Evolutionary conservation across 1,140 invertebrate genomes (phyloP), one percentile per base, ranked within the genome.

Genomic region (Thaumatotibia leucotreta): DNA sequence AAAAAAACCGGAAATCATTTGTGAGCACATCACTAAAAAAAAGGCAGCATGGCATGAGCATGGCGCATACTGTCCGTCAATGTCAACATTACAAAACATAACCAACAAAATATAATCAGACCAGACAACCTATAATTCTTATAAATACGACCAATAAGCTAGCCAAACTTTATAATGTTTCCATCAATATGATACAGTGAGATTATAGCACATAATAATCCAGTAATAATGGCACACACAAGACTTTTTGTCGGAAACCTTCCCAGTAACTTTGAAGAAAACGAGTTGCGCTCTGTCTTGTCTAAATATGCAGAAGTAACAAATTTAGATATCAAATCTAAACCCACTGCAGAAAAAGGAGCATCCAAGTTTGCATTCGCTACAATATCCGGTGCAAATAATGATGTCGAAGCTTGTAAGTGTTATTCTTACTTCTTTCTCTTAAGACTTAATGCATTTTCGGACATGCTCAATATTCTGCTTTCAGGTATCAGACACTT

Each of bases 201-300:
- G 14, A 39, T 14, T 39, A 14, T 39, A 14, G 39, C 17, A 20
- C 17, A 45, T 17, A 45, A 6, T 20, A 45, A 45, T 45, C 9
- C 17, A 45, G 4, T 45, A 8, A 45, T 45, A 33, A 81, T 82
- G 79, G 62, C 71, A 22, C 58, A 71, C 24, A 86, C 80, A 23
- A 83, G 87, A 29, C 77, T 89, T 64, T 90, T 90, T 74, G 80
- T 90, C 1, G 79, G 88, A 10, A 90, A 90, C 65, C 63, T 90
- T 31, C 88, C 88, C 14, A 75, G 81, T 22, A 78, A 71, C 50
- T 61, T 75, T 5, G 70, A 67, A 54, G 79, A 85, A 69, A 71
- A 74, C 61, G 75, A 77, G 14, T 58, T 90, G 61, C 64, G 52
- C 11, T 32, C 67, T 24, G 82, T 70, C n/a, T 88, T 90, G 74